These are phyloP conservation scores for Neotoma lepida DNA, from an alignment of 2,113 vertebrate species.

Conservation along the genomic window DNA sequence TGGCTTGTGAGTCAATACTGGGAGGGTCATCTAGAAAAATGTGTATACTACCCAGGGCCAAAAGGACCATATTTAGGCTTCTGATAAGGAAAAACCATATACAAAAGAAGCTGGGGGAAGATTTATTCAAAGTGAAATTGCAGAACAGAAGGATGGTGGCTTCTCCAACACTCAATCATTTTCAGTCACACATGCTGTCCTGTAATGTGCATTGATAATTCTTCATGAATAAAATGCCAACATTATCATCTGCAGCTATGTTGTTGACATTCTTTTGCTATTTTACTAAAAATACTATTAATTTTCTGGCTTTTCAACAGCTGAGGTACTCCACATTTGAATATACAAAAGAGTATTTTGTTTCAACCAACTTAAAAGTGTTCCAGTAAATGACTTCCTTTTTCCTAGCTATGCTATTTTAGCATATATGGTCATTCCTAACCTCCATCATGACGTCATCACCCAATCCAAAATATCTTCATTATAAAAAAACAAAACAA, in stretches of 20 bases:
- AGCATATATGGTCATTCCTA: conserved; percentile 83
- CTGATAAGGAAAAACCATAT: conserved; percentile 56
- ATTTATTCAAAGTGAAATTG: conserved; percentile 83
- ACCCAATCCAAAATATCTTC: conserved; percentile 54
- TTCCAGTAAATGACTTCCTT: conserved; percentile 90
- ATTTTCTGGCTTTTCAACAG: conserved; percentile 90
- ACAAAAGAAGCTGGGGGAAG: conserved; percentile 71
- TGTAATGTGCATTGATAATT: conserved; percentile 87
- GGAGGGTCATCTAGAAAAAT: not conserved
- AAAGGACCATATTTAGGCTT: conserved; percentile 42
- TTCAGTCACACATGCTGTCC: conserved; percentile 86
- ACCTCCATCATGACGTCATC: conserved; percentile 66
- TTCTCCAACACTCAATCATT: conserved; percentile 83
- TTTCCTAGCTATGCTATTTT: conserved; percentile 87
- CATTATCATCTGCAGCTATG: conserved; percentile 86
- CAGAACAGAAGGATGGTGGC: conserved; percentile 72
- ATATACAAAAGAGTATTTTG: conserved; percentile 90
- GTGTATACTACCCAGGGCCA: conserved; percentile 12
- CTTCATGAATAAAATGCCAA: conserved; percentile 88
- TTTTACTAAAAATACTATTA: conserved; percentile 89
- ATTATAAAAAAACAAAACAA: conserved; percentile 60
- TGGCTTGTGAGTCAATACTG: conserved; percentile 20
- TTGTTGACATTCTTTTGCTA: conserved; percentile 88
- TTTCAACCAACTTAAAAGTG: conserved; percentile 91
- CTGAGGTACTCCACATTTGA: conserved; percentile 87